Percentiles rank a stretch among this genome's conserved stretches.
Evolutionary conservation across 1,140 invertebrate species (phyloP).

Genomic region (Lucilia sericata): DNA sequence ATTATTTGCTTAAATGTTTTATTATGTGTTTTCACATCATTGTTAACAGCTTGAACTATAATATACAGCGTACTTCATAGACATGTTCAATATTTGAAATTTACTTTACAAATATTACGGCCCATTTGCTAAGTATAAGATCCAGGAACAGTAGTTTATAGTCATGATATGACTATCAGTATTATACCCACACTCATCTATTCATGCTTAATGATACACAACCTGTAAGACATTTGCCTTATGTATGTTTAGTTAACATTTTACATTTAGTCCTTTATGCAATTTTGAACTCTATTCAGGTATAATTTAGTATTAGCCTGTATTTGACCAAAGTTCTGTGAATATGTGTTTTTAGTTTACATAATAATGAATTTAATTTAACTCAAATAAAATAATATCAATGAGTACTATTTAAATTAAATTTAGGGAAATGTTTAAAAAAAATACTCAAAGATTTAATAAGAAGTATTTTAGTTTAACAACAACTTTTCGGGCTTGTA

Average conservation of each 20-base stretch:
- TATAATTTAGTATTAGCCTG: background rate
- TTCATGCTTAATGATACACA: background rate
- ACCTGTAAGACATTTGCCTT: background rate
- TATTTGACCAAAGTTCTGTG: background rate
- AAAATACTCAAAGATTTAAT: too few relatives aligned
- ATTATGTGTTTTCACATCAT: background rate
- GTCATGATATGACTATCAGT: background rate
- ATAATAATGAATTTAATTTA: background rate
- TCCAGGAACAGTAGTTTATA: background rate
- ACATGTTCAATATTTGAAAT: slow-evolving; percentile 2
- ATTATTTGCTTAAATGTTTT: background rate
- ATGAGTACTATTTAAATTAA: too few relatives aligned
- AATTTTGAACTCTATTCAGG: background rate
- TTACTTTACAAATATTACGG: slow-evolving; percentile 16
- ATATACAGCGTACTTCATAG: background rate
- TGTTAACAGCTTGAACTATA: background rate
- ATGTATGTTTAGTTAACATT: background rate
- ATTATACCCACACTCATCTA: too few relatives aligned
- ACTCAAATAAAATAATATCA: too few relatives aligned
- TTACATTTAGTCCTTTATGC: background rate
- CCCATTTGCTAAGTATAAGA: background rate
- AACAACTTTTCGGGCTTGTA: too few relatives aligned
- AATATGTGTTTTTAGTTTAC: background rate
- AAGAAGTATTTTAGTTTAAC: too few relatives aligned
- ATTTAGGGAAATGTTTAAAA: too few relatives aligned